Evolutionary conservation across 2,888 invertebrate species (phyloP), one percentile per base, ranked within the genome.

Genomic region (Dendrolimus houi): DNA sequence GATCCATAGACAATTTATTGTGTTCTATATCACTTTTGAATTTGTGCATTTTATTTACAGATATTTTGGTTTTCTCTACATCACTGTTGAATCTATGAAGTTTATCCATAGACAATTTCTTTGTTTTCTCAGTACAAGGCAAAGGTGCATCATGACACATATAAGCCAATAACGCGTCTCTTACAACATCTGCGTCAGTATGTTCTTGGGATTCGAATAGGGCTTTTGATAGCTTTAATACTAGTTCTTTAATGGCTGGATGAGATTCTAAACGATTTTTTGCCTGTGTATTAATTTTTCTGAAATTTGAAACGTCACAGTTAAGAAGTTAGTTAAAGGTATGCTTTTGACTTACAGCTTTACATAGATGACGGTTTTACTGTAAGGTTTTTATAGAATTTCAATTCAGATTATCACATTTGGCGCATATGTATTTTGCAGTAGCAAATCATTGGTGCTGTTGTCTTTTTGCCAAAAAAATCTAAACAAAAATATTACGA

Each of bases 141-240:
- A 97, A 78, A 0, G 93, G 92, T 1, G 94, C 93, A 56, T 95
- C 94, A 72, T 98, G 98, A 72, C 98, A 98, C 59, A 96, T 93
- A 72, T 97, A 96, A 0, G 96, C 95, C 53, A 97, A 84, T 8
- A 97, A 83, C 0, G 97, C 96, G 79, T 98, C 98, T 61, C 95
- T 92, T 0, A 96, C 91, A 0, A 94, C 92, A 59, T 94, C 93
- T 0, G 96, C 94, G 77, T 95, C 95, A 0, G 92, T 92, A 2
- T 91, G 92, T 69, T 94, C 92, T 64, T 93, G 92, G 53, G 94
- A 93, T 75, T 93, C 95, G 79, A 93, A 96, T 54, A 93, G 92
- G 1, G 91, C 92, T 75, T 86, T 93, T 40, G 92, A 94, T 52
- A 92, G 92, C 71, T 93, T 93, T 59, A 92, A 92, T 41, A 96